These are phyloP conservation scores for Pseudonaja textilis DNA, from an alignment of 2,113 vertebrate species.

Conservation along the genomic window DNA sequence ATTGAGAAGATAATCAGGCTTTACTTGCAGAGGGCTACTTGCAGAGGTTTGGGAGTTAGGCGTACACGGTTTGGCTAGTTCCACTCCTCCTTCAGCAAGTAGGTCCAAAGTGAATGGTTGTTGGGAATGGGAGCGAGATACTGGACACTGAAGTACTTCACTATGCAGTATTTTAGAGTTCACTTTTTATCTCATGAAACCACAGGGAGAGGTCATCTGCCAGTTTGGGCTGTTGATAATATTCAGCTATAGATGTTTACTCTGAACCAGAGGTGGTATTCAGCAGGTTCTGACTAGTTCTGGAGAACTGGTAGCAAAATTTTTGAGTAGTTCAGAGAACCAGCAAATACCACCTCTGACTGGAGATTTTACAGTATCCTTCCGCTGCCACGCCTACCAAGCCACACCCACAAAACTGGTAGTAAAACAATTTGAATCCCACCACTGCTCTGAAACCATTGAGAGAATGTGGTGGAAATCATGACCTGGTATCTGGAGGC, in stretches of 20 bases:
- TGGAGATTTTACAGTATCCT: too few relatives aligned
- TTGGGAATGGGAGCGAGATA: not conserved
- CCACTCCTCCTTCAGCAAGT: not conserved
- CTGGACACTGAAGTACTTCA: not conserved
- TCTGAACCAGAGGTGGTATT: not conserved
- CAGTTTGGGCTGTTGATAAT: not conserved
- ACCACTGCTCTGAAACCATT: not conserved
- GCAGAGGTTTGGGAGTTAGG: not conserved
- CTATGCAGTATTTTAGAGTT: not conserved
- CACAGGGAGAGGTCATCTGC: not conserved
- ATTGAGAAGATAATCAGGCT: not conserved
- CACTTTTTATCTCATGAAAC: not conserved
- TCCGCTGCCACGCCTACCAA: too few relatives aligned
- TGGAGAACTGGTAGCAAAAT: too few relatives aligned
- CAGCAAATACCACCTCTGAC: too few relatives aligned
- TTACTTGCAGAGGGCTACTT: not conserved
- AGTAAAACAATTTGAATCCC: too few relatives aligned
- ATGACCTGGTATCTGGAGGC: not conserved
- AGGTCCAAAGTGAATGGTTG: not conserved
- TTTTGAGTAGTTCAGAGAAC: too few relatives aligned
- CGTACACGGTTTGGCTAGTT: not conserved
- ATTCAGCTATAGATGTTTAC: not conserved
- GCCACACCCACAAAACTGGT: too few relatives aligned
- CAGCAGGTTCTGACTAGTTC: too few relatives aligned
- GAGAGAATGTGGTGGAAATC: not conserved